A percentile compares a stretch with the other conserved stretches of the same genome.
phyloP scores from a whole-genome alignment of 2,797 vertebrate genomes.

The Coccyzus lansbergi region DNA sequence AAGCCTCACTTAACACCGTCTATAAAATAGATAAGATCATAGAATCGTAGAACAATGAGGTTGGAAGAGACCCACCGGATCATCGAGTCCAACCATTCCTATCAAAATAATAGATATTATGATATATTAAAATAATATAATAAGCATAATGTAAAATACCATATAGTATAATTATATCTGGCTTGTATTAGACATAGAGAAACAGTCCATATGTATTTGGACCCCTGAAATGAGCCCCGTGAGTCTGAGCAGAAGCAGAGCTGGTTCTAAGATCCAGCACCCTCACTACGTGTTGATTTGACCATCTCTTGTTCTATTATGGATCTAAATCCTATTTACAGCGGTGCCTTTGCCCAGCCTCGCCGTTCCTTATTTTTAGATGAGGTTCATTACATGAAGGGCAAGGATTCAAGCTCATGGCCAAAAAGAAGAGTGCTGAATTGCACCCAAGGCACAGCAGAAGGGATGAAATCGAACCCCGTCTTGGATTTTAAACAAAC shows the following conservation, averaged over 20 bases:
- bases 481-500: background rate
- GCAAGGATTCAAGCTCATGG: background rate
- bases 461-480: background rate
- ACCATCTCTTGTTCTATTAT: accelerated
- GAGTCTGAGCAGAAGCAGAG: background rate
- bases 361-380: background rate
- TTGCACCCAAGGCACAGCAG: background rate
- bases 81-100: no score
- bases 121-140: no score
- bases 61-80: no score
- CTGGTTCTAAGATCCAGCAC: background rate
- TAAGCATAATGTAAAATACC: no score
- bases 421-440: background rate
- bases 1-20: no score
- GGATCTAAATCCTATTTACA: background rate
- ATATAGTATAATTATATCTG: background rate
- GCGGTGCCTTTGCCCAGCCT: background rate
- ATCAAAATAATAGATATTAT: no score
- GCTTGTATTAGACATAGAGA: background rate
- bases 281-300: background rate
- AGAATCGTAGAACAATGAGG: no score
- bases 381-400: background rate
- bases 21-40: no score
- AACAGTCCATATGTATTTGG: background rate
- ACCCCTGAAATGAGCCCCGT: background rate